Evolutionary conservation across 2,113 vertebrate species (phyloP), one percentile per base, ranked within the genome.

Genomic region (Coracopsis vasa): DNA sequence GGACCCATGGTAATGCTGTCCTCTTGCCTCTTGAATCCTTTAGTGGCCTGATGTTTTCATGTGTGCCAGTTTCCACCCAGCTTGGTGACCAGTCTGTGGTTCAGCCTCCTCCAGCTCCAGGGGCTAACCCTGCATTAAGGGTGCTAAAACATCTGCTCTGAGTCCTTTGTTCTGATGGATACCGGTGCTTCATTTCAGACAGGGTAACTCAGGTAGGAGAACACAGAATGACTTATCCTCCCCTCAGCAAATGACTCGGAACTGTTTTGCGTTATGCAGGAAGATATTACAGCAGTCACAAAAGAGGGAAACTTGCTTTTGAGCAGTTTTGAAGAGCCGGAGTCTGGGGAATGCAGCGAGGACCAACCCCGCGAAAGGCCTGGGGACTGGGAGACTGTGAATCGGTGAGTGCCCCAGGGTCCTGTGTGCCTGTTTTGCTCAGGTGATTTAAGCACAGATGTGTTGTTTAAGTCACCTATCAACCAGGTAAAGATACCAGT

Each of bases 321-420:
- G 80, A 97, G 97, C 87, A 99, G 97, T 94, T 97, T 99, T 95
- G 98, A 99, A 95, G 97, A 97, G 41, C 98, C 98, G 53, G 94
- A 96, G 44, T 86, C 97, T 1, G 97, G 95, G 61, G 97, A 95
- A 35, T 97, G 97, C 72, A 97, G 97, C 50, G 60, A 98, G 42
- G 98, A 99, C 28, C 92, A 97, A 39, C 95, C 95, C 39, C 98
- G 83, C 29, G 98, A 99, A 41, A 98, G 98, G 85, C 97, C 95
- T 47, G 98, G 98, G 42, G 99, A 99, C 97, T 99, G 98, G 99
- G 98, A 99, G 51, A 99, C 99, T 1, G 98, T 99, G 64, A 98
- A 99, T 94, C 98, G 99, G 99, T 99, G 95, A 97, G 98, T 83
- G 33, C 45, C 0, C 16, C 2, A 0, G 16, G 44, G 17, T 71